A percentile compares a stretch with the other conserved stretches of the same genome.
phyloP scores from a whole-genome alignment of 2,797 vertebrate genomes.

The Apogon hyalosoma region DNA sequence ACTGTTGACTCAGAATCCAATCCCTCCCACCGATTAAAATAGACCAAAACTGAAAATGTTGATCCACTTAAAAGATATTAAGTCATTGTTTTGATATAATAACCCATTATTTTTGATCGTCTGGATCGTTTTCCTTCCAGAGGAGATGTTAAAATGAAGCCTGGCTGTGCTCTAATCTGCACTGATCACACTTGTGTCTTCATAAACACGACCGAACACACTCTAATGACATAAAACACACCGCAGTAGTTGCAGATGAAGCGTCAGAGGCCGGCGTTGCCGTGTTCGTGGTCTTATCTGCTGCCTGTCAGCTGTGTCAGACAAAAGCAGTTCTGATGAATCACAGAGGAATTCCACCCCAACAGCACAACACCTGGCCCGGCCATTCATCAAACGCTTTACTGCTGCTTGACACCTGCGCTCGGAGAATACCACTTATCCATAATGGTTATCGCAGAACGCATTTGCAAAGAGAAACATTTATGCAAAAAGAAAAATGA shows the following conservation, averaged over 20 bases:
- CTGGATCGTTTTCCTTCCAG: too few relatives aligned
- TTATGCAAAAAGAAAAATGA: constrained; percentile 25
- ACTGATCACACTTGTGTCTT: constrained; percentile 12
- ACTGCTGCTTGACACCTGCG: constrained; percentile 72
- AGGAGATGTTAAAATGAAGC: too few relatives aligned
- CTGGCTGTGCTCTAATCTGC: neutral
- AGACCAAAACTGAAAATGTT: too few relatives aligned
- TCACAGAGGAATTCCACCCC: constrained; percentile 85
- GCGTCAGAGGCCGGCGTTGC: constrained; percentile 27
- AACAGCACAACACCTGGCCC: constrained; percentile 90
- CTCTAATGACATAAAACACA: constrained; percentile 25
- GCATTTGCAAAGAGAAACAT: constrained; percentile 55
- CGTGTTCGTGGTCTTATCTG: constrained; percentile 38
- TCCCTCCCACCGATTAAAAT: too few relatives aligned
- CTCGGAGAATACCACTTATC: constrained; percentile 68
- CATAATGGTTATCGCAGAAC: constrained; percentile 73
- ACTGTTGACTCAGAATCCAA: too few relatives aligned
- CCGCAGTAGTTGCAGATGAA: constrained; percentile 6
- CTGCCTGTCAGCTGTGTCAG: constrained; percentile 80
- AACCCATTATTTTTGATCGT: too few relatives aligned
- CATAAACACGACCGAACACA: constrained; percentile 22
- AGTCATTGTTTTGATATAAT: too few relatives aligned
- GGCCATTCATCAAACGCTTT: constrained; percentile 76
- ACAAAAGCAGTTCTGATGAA: constrained; percentile 89
- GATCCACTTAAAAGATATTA: too few relatives aligned